phyloP scores from a whole-genome alignment of 1,140 invertebrate genomes.

The Colletes latitarsis region DNA sequence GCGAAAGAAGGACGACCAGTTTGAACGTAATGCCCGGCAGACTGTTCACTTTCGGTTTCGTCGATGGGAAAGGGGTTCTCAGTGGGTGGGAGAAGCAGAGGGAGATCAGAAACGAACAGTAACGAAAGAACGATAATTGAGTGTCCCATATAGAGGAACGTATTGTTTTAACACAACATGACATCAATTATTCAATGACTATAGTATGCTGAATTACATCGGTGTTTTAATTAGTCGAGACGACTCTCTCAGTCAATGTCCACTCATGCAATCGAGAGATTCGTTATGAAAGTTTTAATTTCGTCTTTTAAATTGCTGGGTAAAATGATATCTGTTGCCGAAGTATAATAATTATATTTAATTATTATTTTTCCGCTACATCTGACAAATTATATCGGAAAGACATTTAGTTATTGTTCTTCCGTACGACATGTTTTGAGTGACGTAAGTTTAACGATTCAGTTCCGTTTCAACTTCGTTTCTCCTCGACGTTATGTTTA shows the following conservation, averaged over 20 bases:
- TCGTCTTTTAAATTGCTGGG: too few species aligned
- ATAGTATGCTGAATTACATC: background rate
- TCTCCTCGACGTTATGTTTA: background rate
- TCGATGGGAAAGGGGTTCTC: background rate
- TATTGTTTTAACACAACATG: background rate
- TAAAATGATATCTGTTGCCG: too few species aligned
- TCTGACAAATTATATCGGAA: too few species aligned
- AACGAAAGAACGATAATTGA: slow-evolving; percentile 1
- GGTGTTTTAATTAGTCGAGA: background rate
- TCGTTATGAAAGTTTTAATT: too few species aligned
- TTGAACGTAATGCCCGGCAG: background rate
- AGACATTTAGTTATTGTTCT: background rate
- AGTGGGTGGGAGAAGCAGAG: background rate
- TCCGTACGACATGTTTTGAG: background rate
- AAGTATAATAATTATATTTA: too few species aligned
- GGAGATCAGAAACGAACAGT: background rate
- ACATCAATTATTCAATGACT: background rate
- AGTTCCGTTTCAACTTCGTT: background rate
- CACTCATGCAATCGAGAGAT: too few species aligned
- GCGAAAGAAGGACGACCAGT: slow-evolving; percentile 45
- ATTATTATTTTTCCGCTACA: too few species aligned
- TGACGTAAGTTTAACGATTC: background rate
- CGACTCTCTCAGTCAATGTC: too few species aligned
- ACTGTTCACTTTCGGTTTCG: slow-evolving; percentile 42
- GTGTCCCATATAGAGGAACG: background rate